Conservation (phyloP, 2,797 vertebrate genomes). For the Diplodus puntazzo region DNA sequence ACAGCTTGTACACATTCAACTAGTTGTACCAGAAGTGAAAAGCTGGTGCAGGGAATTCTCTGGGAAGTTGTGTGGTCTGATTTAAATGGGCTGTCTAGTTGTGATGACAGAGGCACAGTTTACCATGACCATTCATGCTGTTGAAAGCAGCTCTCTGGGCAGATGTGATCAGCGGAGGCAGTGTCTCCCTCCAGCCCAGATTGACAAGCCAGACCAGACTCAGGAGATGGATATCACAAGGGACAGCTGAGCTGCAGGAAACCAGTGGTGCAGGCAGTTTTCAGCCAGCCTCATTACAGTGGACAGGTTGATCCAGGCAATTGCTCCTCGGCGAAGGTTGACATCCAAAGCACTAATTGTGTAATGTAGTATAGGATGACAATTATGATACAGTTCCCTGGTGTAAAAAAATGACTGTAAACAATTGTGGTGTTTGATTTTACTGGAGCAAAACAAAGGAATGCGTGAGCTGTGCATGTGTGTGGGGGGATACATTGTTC, state of each 20-base stretch:
- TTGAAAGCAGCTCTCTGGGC: conserved; percentile 77
- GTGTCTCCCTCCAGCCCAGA: conserved; percentile 75
- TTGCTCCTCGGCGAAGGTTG: conserved; percentile 68
- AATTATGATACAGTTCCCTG: conserved; percentile 42
- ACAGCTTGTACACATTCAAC: conserved; percentile 18
- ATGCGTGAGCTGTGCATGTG: conserved; percentile 11
- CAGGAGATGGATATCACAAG: conserved; percentile 80
- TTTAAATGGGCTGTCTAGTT: conserved; percentile 70
- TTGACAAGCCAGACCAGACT: conserved; percentile 80
- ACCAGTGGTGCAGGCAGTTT: conserved; percentile 78
- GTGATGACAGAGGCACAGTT: conserved; percentile 77
- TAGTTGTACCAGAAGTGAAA: conserved; percentile 32
- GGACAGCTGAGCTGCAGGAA: conserved; percentile 79
- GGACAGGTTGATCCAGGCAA: conserved; percentile 77
- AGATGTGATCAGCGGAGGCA: conserved; percentile 80
- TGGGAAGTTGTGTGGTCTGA: conserved; percentile 45
- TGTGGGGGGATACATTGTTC: conserved; percentile 13
- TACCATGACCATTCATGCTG: conserved; percentile 75
- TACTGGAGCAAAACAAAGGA: conserved; percentile 18
- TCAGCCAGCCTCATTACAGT: conserved; percentile 76
- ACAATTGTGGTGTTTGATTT: conserved; percentile 27
- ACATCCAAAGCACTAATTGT: conserved; percentile 63
- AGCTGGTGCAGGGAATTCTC: conserved; percentile 36
- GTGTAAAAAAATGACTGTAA: conserved; percentile 33
- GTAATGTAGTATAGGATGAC: conserved; percentile 44